Conservation (phyloP, 2,888 invertebrate species). For the Hybos culiciformis region DNA sequence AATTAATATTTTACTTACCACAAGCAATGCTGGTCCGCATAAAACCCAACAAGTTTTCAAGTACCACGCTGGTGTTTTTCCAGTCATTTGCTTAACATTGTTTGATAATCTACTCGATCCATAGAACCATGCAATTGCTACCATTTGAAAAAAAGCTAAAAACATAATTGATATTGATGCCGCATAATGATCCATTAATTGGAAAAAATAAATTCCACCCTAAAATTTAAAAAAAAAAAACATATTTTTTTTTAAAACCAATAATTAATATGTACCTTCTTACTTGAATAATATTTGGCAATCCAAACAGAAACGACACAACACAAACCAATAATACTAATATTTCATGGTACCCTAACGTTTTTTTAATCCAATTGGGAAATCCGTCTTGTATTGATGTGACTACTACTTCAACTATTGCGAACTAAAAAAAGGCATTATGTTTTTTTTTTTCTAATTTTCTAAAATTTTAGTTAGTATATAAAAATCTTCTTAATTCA, state of each 20-base stretch:
- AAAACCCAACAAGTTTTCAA: conserved; percentile 77
- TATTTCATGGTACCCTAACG: conserved; percentile 73
- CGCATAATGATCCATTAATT: conserved; percentile 87
- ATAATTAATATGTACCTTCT: conserved; percentile 3
- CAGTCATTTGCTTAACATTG: conserved; percentile 85
- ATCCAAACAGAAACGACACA: conserved; percentile 67
- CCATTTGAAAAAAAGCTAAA: conserved; percentile 84
- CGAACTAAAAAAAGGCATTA: conserved; percentile 49
- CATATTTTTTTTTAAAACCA: neutral
- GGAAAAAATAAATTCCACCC: conserved; percentile 86
- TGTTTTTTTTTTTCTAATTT: neutral
- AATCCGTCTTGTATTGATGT: conserved; percentile 90
- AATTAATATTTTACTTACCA: conserved; percentile 40
- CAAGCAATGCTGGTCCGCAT: conserved; percentile 63
- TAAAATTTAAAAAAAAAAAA: conserved; percentile 21
- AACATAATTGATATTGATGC: conserved; percentile 84
- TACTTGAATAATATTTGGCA: conserved; percentile 78
- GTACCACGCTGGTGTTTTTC: conserved; percentile 62
- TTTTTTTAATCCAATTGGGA: conserved; percentile 69
- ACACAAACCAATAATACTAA: conserved; percentile 70
- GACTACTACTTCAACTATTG: conserved; percentile 86
- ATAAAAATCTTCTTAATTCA: neutral
- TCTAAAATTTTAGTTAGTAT: neutral
- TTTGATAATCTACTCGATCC: conserved; percentile 65
- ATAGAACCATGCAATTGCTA: conserved; percentile 85